Evolutionary conservation across 1,140 invertebrate species (phyloP), one percentile per base, ranked within the genome.

Genomic region (Anastatus disparis): DNA sequence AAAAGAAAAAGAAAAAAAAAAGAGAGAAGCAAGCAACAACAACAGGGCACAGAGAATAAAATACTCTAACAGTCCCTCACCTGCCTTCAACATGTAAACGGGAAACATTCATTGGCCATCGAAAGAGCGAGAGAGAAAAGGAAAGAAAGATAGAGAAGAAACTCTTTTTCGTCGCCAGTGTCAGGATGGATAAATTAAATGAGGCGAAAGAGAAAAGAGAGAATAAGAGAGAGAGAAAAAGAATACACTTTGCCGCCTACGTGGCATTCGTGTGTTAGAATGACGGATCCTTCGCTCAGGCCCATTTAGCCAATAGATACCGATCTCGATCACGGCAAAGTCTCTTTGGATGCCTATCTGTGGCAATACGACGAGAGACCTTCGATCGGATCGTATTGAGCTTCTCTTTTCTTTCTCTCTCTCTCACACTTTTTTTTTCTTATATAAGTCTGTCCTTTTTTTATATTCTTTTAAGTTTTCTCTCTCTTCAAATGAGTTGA

Each of bases 231-330:
- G 35, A 55, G 17, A 29, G 48, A 31, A 53, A 55, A 44, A 26
- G 44, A 59, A 59, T 26, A n/a, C 15, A 44, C n/a, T n/a, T n/a
- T 31, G 40, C 71, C 71, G 73, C 74, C 72, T 74, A 71, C 73
- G 20, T 38, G 66, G 20, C 52, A 50, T 63, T 4, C 13, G 72
- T 80, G 81, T 81, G 81, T 78, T 80, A 82, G 81, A 84, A 84
- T 84, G 83, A 84, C 80, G 76, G 77, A 84, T 85, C 79, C 82
- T n/a, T 71, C 78, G 65, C 64, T 67, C 44, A 74, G 75, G 75
- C 77, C 76, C 77, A 79, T 82, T 81, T 82, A 81, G 80, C 75
- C 76, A 70, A 77, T 75, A 81, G 82, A 85, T 85, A 85, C 73
- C 72, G 72, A 84, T 84, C 82, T 82, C 78, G 81, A 82, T 80